Evolutionary conservation across 2,888 invertebrate genomes (phyloP), one percentile per base, ranked within the genome.

Genomic region (Ferrisia virgata): DNA sequence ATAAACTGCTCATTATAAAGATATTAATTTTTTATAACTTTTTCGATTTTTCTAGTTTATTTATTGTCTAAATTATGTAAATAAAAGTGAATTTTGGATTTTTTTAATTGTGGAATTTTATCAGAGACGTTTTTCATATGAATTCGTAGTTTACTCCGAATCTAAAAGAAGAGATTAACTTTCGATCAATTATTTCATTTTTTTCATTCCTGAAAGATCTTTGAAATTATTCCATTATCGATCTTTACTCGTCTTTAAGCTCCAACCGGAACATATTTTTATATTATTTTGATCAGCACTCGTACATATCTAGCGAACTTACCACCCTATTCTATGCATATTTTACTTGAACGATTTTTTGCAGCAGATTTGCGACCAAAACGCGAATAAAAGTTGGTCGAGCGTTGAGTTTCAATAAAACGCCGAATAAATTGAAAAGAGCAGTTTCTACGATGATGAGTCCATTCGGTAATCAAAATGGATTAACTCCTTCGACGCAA

Each of bases 371-470:
- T 89, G 95, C 95, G 64, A 93, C 94, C 85, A 92, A 94, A 87
- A 95, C 95, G 84, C 91, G 94, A 87, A 92, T 94, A 88, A 95
- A 95, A 92, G 96, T 98, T 87, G 96, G 96, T 82, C 92, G 98
- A 87, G 97, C 97, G 86, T 94, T 98, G 88, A 97, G 97, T 86
- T 96, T 98, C 90, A 97, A 96, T 89, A 96, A 96, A 90, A 97
- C 98, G 36, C 97, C 98, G 80, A 95, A 95, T 86, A 96, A 96
- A 89, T 90, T 98, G 87, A 97, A 97, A 89, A 92, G 97, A 85
- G 97, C 97, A 39, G 95, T 98, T 89, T 97, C 97, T 25, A 95
- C 96, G 69, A 96, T 96, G 94, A 96, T 96, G 92, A 94, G 94
- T 85, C 96, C 96, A 13, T 95, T 95, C 33, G 81, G 18, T 53